Evolutionary conservation across 2,888 invertebrate genomes (phyloP), one percentile per base, ranked within the genome.

Genomic region (Microchrysa polita): DNA sequence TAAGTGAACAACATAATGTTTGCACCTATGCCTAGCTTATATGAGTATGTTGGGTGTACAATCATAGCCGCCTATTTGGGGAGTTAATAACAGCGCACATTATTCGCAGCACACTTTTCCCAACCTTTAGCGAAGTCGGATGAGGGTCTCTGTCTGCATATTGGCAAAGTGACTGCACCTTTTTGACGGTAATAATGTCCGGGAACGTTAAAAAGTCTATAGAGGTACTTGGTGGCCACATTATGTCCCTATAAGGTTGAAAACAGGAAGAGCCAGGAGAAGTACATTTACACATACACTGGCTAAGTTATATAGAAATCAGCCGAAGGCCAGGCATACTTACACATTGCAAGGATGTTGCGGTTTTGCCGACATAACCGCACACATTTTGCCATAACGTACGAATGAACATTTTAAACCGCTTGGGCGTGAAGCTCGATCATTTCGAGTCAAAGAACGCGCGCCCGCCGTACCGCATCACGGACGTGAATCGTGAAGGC

Each of bases 81-180:
- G 20, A 20, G 69, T 40, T 69, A 69, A 69, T 69, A 69, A 69
- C 55, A 69, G 42, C 57, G 69, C 27, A n/a, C n/a, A 69, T 69
- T 69, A 69, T 69, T 16, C 42, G 40, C 27, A n/a, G 18, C 48
- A 48, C 44, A 23, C 48, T 44, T 65, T 48, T 61, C 27, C 27
- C 27, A 34, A 34, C 48, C 42, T 48, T 48, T 12, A 48, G 10
- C 48, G 14, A 4, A 48, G 10, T n/a, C 5, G n/a, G n/a, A n/a
- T n/a, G 48, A 48, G 48, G 5, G 48, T n/a, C n/a, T n/a, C n/a
- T n/a, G n/a, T 7, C 48, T 48, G 16, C 48, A 48, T 48, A 48
- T 12, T 48, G 5, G 27, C 7, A 12, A n/a, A n/a, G 48, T 48
- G 48, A 48, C n/a, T 61, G 42, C 61, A 61, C 61, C 18, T 61